Base-by-base conservation (phyloP, 1,140 invertebrate genomes). In the Bombus sibiricus region DNA sequence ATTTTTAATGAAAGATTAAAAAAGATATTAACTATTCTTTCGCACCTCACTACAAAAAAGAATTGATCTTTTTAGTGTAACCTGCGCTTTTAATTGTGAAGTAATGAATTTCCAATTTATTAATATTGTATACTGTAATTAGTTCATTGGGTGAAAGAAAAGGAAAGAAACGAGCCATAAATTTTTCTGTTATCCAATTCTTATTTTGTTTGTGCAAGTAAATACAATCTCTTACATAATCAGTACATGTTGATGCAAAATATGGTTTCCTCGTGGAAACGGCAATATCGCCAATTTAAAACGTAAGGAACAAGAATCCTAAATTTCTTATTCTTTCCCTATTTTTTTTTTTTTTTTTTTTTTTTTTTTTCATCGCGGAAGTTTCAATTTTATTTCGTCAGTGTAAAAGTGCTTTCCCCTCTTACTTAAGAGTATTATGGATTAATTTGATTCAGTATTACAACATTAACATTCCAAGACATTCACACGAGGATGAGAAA, bases 201-300 rank as follows among this genome's bases (percentile, higher is more conserved):
- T 84, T 84, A 79, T 84, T 83, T 68, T 34, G 73, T 84, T 84
- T 84, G 83, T 84, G 83, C 83, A 84, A 79, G 83, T 84, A 84
- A 84, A 84, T 84, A 84, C 83, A 84, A 84, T 84, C 68, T 84
- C 66, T 84, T 84, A 84, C 76, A 84, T 84, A 84, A 84, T 79
- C 83, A 79, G 76, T 84, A 84, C 83, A 84, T 79, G 34, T 77
- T 76, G 53, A 84, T 79, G 83, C 53, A 84, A 84, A 84, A 84
- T 79, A 84, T 78, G 32, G n/a, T 62, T 79, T 84, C 80, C 69
- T 62, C 47, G 37, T 32, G 47, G 53, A 73, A 81, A 72, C 53
- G 66, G 68, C 53, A 79, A 72, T 84, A 84, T 22, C 66, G 76
- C 57, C 76, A 71, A 80, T 80, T 72, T 72, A 62, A 85, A 80